Evolutionary conservation across 2,888 invertebrate species (phyloP), one percentile per base, ranked within the genome.

Genomic region (Coecobrya sp.): DNA sequence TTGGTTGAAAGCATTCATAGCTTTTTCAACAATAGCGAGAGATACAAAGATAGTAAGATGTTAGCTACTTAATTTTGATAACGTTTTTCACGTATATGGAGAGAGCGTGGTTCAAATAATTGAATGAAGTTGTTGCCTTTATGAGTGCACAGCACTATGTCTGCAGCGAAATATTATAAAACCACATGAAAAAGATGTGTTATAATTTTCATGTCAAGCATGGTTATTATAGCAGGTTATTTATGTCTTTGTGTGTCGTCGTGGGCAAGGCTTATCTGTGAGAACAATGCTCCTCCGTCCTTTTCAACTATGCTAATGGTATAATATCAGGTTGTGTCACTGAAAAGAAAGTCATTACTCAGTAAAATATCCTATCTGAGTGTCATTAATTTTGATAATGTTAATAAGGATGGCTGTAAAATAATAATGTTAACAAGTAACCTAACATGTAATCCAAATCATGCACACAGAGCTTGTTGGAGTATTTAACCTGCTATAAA

Each of bases 261-360:
- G 10, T 19, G 10, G 73, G 45, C 19, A 42, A 42, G 10, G 42
- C 73, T 42, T 36, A 42, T 19, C 45, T 10, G 42, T 10, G 73
- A 36, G 3, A 73, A 73, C 42, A 73, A 42, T 73, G 36, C 19
- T 73, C 45, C 42, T 73, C 73, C 42, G 36, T 73, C 73, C n/a
- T 36, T 73, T 73, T 36, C 27, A 36, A 73, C 42, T 73, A 73
- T 73, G 73, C 19, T 73, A 73, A 73, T 73, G 73, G 73, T 19
- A 19, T 42, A 42, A 73, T 73, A 42, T 45, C 27, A 73, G 45
- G 19, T 73, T 42, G 1, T 19, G 4, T 42, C 10, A 10, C 73
- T 73, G 45, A 19, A 73, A n/a, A 73, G 42, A 73, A 42, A 73
- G 45, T 10, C 42, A 42, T 42, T 19, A 73, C 45, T 73, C 11